phyloP scores from a whole-genome alignment of 2,888 invertebrate genomes.

The Iselma pallidipennis region DNA sequence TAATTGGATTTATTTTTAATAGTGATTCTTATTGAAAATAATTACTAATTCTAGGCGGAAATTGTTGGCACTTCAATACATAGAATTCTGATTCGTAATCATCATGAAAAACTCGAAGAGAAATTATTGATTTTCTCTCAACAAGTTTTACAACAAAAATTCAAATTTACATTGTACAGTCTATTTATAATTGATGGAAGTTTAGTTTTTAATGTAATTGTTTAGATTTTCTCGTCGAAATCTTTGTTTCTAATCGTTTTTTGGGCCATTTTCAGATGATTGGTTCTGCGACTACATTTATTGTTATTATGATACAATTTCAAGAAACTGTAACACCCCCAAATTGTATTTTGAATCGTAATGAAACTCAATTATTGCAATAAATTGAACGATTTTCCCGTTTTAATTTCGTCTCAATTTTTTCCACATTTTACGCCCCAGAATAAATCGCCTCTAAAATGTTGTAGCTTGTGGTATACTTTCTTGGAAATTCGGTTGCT shows the following conservation, averaged over 20 bases:
- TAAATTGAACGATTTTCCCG: not conserved
- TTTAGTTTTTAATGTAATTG: slow-evolving; percentile 26
- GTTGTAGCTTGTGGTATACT: too few species aligned
- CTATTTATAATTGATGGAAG: slow-evolving; percentile 29
- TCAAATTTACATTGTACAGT: slow-evolving; percentile 27
- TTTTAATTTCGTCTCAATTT: not conserved
- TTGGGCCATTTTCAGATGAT: slow-evolving; percentile 51
- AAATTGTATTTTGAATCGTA: not conserved
- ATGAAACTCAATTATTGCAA: slow-evolving; percentile 1
- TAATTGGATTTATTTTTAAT: too few species aligned
- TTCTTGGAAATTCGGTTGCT: too few species aligned
- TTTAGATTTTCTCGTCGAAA: slow-evolving; percentile 2
- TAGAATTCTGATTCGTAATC: slow-evolving; percentile 20
- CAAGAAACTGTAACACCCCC: slow-evolving; percentile 39
- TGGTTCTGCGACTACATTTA: slow-evolving; percentile 52
- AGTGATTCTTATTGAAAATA: not conserved
- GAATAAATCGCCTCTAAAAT: too few species aligned
- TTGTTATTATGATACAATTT: slow-evolving; percentile 53
- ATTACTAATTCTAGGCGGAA: slow-evolving; percentile 15
- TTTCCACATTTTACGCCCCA: not conserved
- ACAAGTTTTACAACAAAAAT: slow-evolving; percentile 24
- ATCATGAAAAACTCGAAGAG: slow-evolving; percentile 18
- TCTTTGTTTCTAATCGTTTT: too few species aligned
- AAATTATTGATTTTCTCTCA: slow-evolving; percentile 28
- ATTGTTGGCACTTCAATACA: slow-evolving; percentile 20